phyloP scores from a whole-genome alignment of 2,113 vertebrate genomes.

The Oncorhynchus nerka region DNA sequence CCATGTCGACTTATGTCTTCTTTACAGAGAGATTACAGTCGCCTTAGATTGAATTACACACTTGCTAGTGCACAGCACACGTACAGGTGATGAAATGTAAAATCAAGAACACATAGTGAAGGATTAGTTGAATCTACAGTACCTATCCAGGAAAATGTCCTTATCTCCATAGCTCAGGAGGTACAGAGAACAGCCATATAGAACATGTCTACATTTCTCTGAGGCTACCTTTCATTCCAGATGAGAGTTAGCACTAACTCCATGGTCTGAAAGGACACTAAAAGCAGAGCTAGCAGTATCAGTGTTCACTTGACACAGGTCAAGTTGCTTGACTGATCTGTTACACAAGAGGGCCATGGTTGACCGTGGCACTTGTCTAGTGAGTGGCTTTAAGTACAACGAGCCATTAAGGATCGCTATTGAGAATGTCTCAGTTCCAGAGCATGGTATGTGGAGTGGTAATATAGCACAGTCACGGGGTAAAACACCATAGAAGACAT shows the following conservation, averaged over 20 bases:
- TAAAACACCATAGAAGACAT: constrained; percentile 38
- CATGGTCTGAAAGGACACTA: constrained; percentile 14
- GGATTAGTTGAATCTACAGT: not conserved
- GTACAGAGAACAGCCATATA: too few relatives aligned
- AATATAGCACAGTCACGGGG: constrained; percentile 48
- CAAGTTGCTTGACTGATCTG: constrained; percentile 64
- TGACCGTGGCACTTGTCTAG: constrained; percentile 63
- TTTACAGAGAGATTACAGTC: constrained; percentile 16
- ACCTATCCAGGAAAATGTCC: too few relatives aligned
- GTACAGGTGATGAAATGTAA: constrained; percentile 1
- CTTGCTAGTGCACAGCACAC: not conserved
- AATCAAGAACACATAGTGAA: not conserved
- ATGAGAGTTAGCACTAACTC: not conserved
- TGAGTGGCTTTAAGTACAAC: constrained; percentile 65
- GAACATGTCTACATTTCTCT: too few relatives aligned
- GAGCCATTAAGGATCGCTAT: constrained; percentile 65
- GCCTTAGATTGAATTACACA: constrained; percentile 34
- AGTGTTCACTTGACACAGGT: constrained; percentile 68
- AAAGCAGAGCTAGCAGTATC: constrained; percentile 47
- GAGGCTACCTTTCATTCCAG: not conserved
- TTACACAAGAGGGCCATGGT: constrained; percentile 50
- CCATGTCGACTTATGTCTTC: constrained; percentile 1
- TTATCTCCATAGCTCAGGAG: too few relatives aligned
- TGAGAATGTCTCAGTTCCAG: constrained; percentile 51
- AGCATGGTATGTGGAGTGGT: constrained; percentile 58